Evolutionary conservation across 53 echinoderm and acorn worm genomes (phyloP).

Genomic region (Glandiceps talaboti): DNA sequence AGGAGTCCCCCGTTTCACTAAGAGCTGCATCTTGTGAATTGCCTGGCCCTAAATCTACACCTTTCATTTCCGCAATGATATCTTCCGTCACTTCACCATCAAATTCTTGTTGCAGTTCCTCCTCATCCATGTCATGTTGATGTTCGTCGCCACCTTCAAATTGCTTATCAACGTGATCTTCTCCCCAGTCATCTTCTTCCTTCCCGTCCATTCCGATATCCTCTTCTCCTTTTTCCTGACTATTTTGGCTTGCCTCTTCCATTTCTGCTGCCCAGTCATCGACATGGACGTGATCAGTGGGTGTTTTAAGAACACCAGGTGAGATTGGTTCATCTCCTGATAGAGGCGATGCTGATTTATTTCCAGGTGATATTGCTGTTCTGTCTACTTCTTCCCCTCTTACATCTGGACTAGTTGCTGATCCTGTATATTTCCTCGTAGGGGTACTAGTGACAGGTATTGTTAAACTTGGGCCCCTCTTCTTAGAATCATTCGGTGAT

Average conservation of each 20-base stretch:
- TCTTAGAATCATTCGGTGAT: too few relatives aligned
- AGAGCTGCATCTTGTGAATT: not conserved
- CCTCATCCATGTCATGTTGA: too few relatives aligned
- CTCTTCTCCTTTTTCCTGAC: not conserved
- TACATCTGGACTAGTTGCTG: not conserved
- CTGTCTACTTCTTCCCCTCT: not conserved
- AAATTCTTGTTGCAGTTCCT: too few relatives aligned
- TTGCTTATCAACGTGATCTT: not conserved
- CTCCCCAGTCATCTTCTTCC: not conserved
- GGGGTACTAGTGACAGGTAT: not conserved
- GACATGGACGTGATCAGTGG: conserved; percentile 28
- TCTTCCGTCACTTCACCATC: not conserved
- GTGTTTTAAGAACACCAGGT: conserved; percentile 8
- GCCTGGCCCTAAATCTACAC: not conserved
- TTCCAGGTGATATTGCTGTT: not conserved
- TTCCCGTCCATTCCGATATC: not conserved
- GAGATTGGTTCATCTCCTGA: not conserved
- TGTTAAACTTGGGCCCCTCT: not conserved
- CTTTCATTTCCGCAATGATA: not conserved
- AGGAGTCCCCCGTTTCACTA: not conserved
- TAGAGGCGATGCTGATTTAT: not conserved
- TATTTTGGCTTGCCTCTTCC: not conserved
- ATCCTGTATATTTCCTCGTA: not conserved
- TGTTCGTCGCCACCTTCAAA: too few relatives aligned
- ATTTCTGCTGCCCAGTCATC: conserved; percentile 32